Base-by-base conservation (phyloP, 64 coral and sea anemone genomes). In the Actinia equina region DNA sequence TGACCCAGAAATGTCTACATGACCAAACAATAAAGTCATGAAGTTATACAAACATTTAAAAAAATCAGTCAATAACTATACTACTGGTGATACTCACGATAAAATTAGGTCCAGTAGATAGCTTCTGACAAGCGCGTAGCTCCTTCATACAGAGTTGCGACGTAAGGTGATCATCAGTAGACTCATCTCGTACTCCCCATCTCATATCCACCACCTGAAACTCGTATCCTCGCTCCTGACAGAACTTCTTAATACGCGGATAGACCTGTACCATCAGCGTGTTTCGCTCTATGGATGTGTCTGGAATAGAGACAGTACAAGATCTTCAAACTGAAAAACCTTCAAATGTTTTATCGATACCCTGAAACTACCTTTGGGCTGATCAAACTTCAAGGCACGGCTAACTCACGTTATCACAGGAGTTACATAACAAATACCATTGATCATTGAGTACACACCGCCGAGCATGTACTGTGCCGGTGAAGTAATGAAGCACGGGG, bases 151-250 rank as follows among this genome's bases (percentile, higher is more conserved):
- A 99, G 0, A 99, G 51, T 27, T 99, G 93, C 57, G 93, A 95
- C 20, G 97, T 99, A 78, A 95, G 92, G 67, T 99, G 97, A 87
- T 99, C 97, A 77, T 99, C 97, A 12, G 97, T 99, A 19, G 97
- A 93, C 82, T 99, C 97, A 77, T 99, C 93, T 53, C 97, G 88
- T 13, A 99, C 97, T 71, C 97, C 97, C 97, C 97, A 99, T 77
- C 97, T 99, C 97, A 99, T 99, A 54, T 99, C 97, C 22, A 99
- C 97, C 3, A 95, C 85, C 62, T 99, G 97, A 79, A 99, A 99
- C 19, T 95, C 97, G 60, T 95, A 95, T 1, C 97, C 97, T 93
- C 89, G 86, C 86, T 95, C 90, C 78, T 99, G 97, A 42, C 97
- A 99, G 83, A 86, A 99, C 44, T 86, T 87, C 84, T 99, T 99